Conservation (phyloP, 2,113 vertebrate species). For the Uropsilus gracilis region DNA sequence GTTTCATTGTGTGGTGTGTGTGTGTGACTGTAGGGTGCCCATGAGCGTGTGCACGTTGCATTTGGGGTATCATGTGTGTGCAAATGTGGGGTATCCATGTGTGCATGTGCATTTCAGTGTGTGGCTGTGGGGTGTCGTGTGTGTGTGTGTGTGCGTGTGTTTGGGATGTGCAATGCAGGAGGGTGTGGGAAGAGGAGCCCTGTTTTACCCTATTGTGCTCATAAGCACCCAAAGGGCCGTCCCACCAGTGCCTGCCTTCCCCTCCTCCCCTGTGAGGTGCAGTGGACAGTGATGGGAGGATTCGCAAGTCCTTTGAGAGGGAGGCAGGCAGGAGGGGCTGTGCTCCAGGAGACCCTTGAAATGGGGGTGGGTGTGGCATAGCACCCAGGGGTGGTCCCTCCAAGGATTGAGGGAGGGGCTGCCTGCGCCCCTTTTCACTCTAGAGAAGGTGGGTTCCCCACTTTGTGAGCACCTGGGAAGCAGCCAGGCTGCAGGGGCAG, state of each 20-base stretch:
- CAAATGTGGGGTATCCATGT: not conserved
- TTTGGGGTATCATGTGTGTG: not conserved
- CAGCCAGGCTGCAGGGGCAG: not conserved
- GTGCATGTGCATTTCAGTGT: too few species aligned
- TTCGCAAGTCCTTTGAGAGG: not conserved
- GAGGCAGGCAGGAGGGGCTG: not conserved
- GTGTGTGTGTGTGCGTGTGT: not conserved
- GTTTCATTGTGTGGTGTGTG: not conserved
- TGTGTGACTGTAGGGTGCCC: not conserved
- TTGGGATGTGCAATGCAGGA: fast-evolving
- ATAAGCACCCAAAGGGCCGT: not conserved
- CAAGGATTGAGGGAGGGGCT: not conserved
- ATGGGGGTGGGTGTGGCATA: not conserved
- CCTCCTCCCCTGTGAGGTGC: not conserved
- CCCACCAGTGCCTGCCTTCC: not conserved
- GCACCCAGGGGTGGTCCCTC: not conserved
- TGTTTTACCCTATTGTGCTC: fast-evolving
- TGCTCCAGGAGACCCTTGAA: not conserved
- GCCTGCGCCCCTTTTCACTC: not conserved
- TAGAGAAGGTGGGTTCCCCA: not conserved
- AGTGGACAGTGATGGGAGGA: not conserved
- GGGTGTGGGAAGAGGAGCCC: not conserved
- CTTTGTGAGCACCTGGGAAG: not conserved
- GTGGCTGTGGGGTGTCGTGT: not conserved
- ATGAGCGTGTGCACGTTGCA: not conserved